A percentile compares a stretch with the other conserved stretches of the same genome.
phyloP scores from a whole-genome alignment of 2,113 vertebrate species.

The Sinocyclocheilus anophthalmus region DNA sequence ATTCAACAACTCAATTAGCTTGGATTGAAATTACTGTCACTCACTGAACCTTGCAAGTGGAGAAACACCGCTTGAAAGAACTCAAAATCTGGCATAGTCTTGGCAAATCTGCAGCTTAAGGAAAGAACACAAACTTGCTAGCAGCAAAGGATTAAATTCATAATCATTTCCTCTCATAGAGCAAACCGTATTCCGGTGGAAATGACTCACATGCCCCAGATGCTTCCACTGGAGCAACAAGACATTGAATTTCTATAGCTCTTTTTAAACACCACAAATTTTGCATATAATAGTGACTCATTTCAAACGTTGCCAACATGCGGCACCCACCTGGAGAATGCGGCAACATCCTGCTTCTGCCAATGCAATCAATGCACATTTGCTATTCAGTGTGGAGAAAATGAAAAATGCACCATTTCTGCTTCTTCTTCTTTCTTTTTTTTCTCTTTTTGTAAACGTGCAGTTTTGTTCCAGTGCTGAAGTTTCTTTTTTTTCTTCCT shows the following conservation, averaged over 20 bases:
- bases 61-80: slow-evolving; percentile 9
- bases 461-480: not conserved
- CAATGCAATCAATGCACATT: slow-evolving; percentile 21
- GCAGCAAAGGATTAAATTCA: slow-evolving; percentile 13
- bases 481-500: not conserved
- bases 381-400: not conserved
- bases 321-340: not conserved
- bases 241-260: slow-evolving; percentile 25
- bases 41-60: slow-evolving; percentile 38
- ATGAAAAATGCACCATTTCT: not conserved
- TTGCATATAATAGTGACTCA: slow-evolving; percentile 16
- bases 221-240: slow-evolving; percentile 5
- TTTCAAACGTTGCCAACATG: not conserved
- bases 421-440: not conserved
- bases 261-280: slow-evolving; percentile 11
- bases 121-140: slow-evolving; percentile 3
- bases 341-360: not conserved
- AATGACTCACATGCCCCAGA: slow-evolving; percentile 40
- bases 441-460: too few relatives aligned
- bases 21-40: slow-evolving; percentile 66
- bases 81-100: slow-evolving; percentile 8
- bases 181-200: slow-evolving; percentile 46
- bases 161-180: slow-evolving; percentile 41
- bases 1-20: slow-evolving; percentile 65
- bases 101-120: not conserved